Conservation (phyloP, 1,140 invertebrate species). For the Drosophila trapezifrons region DNA sequence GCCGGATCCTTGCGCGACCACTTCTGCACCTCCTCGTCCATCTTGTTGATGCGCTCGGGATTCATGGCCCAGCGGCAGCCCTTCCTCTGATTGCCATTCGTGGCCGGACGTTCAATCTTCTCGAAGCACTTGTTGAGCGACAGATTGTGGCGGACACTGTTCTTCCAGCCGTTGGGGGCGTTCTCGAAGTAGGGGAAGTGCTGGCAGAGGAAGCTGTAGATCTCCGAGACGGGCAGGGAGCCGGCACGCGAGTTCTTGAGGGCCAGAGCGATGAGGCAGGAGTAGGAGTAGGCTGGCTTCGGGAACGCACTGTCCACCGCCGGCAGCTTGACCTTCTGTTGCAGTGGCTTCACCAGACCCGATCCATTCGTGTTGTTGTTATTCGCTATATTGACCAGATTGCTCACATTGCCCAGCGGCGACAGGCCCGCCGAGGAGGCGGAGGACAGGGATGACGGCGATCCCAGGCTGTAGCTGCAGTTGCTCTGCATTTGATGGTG, state of each 20-base stretch:
- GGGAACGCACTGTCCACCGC: slow-evolving; percentile 90
- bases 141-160: slow-evolving; percentile 97
- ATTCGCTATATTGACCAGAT: slow-evolving; percentile 46
- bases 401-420: slow-evolving; percentile 44
- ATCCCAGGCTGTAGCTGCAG: slow-evolving; percentile 53
- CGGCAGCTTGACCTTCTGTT: slow-evolving; percentile 84
- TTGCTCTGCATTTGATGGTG: slow-evolving; percentile 63
- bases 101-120: slow-evolving; percentile 96
- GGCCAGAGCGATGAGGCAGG: slow-evolving; percentile 98
- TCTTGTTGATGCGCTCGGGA: slow-evolving; percentile 96
- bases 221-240: slow-evolving; percentile 98
- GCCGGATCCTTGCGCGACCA: slow-evolving; percentile 97
- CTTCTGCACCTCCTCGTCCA: slow-evolving; percentile 98
- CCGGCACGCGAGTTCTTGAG: slow-evolving; percentile 97
- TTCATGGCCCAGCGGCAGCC: slow-evolving; percentile 98
- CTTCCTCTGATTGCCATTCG: slow-evolving; percentile 92
- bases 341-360: slow-evolving; percentile 82
- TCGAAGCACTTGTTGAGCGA: slow-evolving; percentile 99
- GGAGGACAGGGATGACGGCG: slow-evolving; percentile 52
- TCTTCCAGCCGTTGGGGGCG: slow-evolving; percentile 98
- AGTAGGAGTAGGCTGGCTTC: slow-evolving; percentile 98
- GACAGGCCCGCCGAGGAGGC: slow-evolving; percentile 49
- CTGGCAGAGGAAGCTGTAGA: slow-evolving; percentile 99
- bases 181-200: slow-evolving; percentile 99
- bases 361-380: slow-evolving; percentile 23